phyloP scores from a whole-genome alignment of 2,888 invertebrate species.

The Tryphoninae sp. region DNA sequence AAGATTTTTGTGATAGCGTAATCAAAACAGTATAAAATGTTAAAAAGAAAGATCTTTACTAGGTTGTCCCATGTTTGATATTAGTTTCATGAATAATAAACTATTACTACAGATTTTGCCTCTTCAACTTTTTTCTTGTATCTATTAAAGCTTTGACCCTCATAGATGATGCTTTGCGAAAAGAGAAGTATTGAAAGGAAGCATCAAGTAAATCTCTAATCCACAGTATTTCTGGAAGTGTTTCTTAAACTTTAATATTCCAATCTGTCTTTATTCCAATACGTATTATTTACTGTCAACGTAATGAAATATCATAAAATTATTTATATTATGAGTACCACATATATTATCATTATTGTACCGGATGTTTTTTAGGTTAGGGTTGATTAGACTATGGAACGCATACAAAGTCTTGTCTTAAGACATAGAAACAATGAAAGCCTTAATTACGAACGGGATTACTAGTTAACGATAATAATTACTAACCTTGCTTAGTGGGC shows the following conservation, averaged over 20 bases:
- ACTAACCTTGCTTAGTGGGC: conserved; percentile 67
- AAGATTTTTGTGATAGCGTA: background rate
- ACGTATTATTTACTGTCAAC: too few relatives aligned
- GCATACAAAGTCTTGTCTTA: background rate
- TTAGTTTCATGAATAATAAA: too few relatives aligned
- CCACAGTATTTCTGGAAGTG: too few relatives aligned
- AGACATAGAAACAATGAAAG: background rate
- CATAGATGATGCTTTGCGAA: too few relatives aligned
- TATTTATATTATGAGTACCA: background rate
- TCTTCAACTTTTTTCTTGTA: too few relatives aligned
- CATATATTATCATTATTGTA: background rate
- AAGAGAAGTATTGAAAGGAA: too few relatives aligned
- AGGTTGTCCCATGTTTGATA: too few relatives aligned
- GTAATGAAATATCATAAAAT: background rate
- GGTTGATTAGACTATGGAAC: background rate
- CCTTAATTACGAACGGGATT: background rate
- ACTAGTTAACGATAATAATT: background rate
- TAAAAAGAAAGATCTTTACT: background rate
- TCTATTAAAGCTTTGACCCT: too few relatives aligned
- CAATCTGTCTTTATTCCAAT: too few relatives aligned
- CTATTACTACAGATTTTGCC: too few relatives aligned
- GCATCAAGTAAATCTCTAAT: too few relatives aligned
- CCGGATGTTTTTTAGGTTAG: background rate
- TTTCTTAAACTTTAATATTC: too few relatives aligned
- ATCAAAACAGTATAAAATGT: background rate